Conservation (phyloP, 1,140 invertebrate genomes). For the Ceratina australensis region DNA sequence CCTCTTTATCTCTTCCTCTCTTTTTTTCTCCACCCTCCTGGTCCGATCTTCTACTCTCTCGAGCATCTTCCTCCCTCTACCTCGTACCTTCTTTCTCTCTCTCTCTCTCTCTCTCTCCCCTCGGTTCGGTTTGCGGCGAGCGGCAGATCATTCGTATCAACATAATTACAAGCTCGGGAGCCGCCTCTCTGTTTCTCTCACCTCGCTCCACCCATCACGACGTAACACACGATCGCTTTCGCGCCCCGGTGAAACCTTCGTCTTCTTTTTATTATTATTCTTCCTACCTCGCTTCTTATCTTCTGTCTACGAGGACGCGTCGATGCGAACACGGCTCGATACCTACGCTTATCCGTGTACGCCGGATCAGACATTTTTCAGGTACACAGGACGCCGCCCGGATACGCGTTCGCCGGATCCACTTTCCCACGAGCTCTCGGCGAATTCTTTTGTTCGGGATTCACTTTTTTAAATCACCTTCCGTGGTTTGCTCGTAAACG, state of each 20-base stretch:
- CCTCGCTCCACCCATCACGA: slow-evolving; percentile 79
- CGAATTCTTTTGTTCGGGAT: background rate
- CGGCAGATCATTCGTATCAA: slow-evolving; percentile 80
- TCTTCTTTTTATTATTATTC: slow-evolving; percentile 17
- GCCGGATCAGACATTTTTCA: slow-evolving; percentile 25
- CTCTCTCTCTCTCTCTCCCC: slow-evolving; percentile 26
- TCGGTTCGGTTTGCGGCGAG: slow-evolving; percentile 72
- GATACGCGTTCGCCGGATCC: slow-evolving; percentile 23
- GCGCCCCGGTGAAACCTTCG: slow-evolving; percentile 60
- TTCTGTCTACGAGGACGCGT: slow-evolving; percentile 9
- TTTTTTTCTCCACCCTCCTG: slow-evolving; percentile 15
- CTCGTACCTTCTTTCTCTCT: slow-evolving; percentile 38
- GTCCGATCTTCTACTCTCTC: background rate
- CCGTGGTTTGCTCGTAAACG: no score
- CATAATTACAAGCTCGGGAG: slow-evolving; percentile 80
- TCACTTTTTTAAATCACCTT: background rate
- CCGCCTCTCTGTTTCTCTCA: slow-evolving; percentile 79
- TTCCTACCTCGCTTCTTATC: slow-evolving; percentile 28
- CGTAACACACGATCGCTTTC: slow-evolving; percentile 75
- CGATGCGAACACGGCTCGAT: slow-evolving; percentile 18
- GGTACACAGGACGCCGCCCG: slow-evolving; percentile 19
- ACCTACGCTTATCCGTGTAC: slow-evolving; percentile 26
- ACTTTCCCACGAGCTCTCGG: slow-evolving; percentile 10
- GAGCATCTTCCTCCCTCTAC: slow-evolving; percentile 24
- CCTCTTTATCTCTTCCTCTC: slow-evolving; percentile 17